A percentile compares a stretch with the other conserved stretches of the same genome.
Conservation (phyloP, 2,113 vertebrate species). For the Cathartes aura region DNA sequence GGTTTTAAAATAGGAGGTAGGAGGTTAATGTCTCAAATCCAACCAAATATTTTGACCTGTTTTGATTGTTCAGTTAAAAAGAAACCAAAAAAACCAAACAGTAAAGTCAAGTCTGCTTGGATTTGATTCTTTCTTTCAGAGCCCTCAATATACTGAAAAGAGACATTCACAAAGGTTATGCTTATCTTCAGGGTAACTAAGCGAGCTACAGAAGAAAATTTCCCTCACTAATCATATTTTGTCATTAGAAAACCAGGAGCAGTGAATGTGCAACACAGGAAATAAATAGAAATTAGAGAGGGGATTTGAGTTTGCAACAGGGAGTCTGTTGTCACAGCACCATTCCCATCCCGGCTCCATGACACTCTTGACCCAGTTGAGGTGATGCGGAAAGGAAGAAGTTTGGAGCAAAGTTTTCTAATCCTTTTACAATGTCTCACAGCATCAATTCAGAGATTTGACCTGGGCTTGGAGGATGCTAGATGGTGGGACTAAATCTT, state of each 20-base stretch:
- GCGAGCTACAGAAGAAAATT: background rate
- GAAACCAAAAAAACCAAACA: background rate
- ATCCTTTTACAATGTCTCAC: background rate
- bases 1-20: background rate
- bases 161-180: background rate
- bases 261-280: background rate
- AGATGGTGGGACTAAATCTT: background rate
- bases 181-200: background rate
- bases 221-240: background rate
- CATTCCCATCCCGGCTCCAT: background rate
- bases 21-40: background rate
- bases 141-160: background rate
- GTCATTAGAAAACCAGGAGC: background rate
- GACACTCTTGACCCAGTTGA: background rate
- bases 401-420: background rate
- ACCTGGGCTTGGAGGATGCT: background rate
- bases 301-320: background rate
- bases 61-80: background rate
- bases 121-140: background rate
- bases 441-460: background rate
- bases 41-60: background rate
- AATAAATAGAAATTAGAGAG: background rate
- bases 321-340: background rate
- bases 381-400: background rate
- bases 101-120: background rate